These are phyloP conservation scores for Erpobdella octoculata DNA, from an alignment of 2,888 invertebrate genomes.

Conservation along the genomic window DNA sequence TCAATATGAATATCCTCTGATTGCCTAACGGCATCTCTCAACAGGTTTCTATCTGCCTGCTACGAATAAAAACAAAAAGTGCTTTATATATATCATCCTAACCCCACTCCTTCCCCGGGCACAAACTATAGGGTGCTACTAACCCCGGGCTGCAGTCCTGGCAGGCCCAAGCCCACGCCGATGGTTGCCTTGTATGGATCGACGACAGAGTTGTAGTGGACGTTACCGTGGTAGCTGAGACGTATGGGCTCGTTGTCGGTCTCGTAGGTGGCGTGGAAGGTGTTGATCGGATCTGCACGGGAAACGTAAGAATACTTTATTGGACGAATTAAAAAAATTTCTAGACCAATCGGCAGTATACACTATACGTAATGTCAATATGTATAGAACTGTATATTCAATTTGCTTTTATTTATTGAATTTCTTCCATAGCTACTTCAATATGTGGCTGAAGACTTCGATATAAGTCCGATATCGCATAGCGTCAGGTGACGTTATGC, in stretches of 20 bases:
- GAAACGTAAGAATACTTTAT: too few species aligned
- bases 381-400: too few species aligned
- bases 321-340: too few species aligned
- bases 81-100: not conserved
- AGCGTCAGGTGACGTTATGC: too few species aligned
- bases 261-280: conserved; percentile 70
- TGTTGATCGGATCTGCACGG: conserved; percentile 73
- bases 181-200: conserved; percentile 71
- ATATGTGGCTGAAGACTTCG: too few species aligned
- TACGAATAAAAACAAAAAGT: conserved; percentile 34
- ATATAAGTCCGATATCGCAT: too few species aligned
- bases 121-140: too few species aligned
- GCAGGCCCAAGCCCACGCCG: conserved; percentile 75
- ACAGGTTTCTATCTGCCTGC: conserved; percentile 63
- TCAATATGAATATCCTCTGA: conserved; percentile 74
- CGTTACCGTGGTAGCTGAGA: conserved; percentile 74
- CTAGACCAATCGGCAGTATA: too few species aligned
- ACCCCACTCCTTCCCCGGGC: too few species aligned
- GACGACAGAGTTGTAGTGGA: conserved; percentile 79
- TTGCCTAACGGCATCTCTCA: conserved; percentile 67
- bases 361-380: too few species aligned
- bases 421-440: too few species aligned
- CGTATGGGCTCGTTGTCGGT: conserved; percentile 65
- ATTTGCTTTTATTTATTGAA: too few species aligned
- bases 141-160: conserved; percentile 68